These are phyloP conservation scores for Emydoidea blandingii DNA, from an alignment of 2,797 vertebrate species.

Conservation along the genomic window DNA sequence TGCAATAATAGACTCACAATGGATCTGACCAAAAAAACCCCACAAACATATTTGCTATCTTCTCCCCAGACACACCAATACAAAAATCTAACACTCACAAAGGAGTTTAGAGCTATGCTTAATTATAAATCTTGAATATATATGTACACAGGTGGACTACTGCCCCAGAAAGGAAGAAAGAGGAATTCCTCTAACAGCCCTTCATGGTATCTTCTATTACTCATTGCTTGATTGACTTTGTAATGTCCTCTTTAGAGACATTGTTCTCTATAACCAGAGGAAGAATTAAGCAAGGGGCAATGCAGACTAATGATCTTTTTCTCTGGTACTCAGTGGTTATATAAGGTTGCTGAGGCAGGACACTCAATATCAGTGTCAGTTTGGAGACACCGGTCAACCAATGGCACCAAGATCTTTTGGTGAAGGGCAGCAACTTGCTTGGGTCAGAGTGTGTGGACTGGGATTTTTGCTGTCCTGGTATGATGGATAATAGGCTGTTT, in stretches of 20 bases:
- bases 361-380: not conserved
- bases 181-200: not conserved
- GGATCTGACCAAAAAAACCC: slow-evolving; percentile 7
- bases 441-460: not conserved
- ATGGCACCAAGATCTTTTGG: not conserved
- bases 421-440: not conserved
- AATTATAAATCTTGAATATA: not conserved
- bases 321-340: not conserved
- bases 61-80: not conserved
- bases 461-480: not conserved
- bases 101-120: not conserved
- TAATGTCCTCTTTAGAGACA: not conserved
- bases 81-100: not conserved
- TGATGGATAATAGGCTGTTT: not conserved
- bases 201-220: not conserved
- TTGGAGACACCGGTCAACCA: not conserved
- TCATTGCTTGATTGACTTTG: not conserved
- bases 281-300: not conserved
- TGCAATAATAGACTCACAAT: not conserved
- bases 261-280: not conserved
- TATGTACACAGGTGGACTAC: not conserved
- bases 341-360: fast-evolving
- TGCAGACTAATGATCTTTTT: not conserved
- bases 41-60: not conserved
- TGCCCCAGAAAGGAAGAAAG: not conserved